Evolutionary conservation across 2,888 invertebrate genomes (phyloP).

Genomic region (Limnephilus rhombicus): DNA sequence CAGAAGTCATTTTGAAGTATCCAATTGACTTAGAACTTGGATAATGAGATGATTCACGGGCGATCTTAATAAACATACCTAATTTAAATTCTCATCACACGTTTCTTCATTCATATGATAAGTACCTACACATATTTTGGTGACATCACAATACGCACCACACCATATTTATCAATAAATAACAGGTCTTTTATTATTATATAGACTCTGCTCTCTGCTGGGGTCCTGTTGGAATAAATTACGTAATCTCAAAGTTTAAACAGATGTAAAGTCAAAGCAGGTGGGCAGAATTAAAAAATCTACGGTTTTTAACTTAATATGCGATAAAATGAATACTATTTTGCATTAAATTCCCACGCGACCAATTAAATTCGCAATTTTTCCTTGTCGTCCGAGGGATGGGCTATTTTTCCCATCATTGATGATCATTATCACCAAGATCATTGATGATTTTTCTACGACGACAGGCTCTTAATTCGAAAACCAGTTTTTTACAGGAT

Average conservation of each 20-base stretch:
- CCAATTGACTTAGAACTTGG: background rate
- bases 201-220: background rate
- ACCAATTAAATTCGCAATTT: background rate
- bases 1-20: background rate
- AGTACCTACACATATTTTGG: background rate
- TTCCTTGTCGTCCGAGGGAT: background rate
- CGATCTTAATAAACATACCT: background rate
- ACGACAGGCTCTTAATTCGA: background rate
- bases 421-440: background rate
- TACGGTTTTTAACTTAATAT: background rate
- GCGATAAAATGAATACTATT: background rate
- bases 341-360: background rate
- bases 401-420: background rate
- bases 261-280: background rate
- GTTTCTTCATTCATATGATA: background rate
- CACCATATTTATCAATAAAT: background rate
- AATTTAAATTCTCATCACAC: conserved; percentile 8
- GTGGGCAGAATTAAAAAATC: background rate
- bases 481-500: background rate
- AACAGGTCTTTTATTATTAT: background rate
- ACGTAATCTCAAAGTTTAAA: background rate
- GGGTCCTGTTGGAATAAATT: background rate
- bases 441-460: background rate
- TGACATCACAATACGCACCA: background rate
- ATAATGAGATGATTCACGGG: conserved; percentile 15